These are phyloP conservation scores for Larimichthys crocea DNA, from an alignment of 2,113 vertebrate species.

Conservation along the genomic window DNA sequence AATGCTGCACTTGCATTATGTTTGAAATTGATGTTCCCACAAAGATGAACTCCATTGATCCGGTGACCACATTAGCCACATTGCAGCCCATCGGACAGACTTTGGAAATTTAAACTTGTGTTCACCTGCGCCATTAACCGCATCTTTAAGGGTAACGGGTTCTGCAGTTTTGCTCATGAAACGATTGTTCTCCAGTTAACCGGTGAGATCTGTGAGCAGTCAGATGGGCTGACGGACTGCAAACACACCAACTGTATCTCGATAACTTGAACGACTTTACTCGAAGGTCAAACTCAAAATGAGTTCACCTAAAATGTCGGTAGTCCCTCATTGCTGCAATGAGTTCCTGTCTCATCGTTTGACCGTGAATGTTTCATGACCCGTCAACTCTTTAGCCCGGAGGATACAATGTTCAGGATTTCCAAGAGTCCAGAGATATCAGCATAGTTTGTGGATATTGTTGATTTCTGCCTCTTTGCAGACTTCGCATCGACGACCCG, in stretches of 20 bases:
- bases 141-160: not conserved
- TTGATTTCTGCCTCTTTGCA: no score
- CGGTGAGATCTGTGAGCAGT: not conserved
- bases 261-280: not conserved
- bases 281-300: not conserved
- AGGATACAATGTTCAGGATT: no score
- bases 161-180: no score
- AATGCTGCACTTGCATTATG: not conserved
- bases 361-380: not conserved
- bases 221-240: not conserved
- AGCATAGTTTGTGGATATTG: no score
- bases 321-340: no score
- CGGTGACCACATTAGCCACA: not conserved
- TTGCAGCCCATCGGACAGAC: not conserved
- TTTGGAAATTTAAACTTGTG: not conserved
- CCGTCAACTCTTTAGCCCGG: not conserved
- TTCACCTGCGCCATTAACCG: not conserved
- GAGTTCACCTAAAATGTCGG: not conserved
- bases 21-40: not conserved
- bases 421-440: no score
- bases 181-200: no score
- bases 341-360: not conserved
- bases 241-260: not conserved
- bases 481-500: no score
- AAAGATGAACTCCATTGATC: slow-evolving; percentile 13